Percentiles rank a stretch among this genome's conserved stretches.
These are phyloP conservation scores for Drosophila mimetica DNA, from an alignment of 2,888 invertebrate species.

Conservation along the genomic window DNA sequence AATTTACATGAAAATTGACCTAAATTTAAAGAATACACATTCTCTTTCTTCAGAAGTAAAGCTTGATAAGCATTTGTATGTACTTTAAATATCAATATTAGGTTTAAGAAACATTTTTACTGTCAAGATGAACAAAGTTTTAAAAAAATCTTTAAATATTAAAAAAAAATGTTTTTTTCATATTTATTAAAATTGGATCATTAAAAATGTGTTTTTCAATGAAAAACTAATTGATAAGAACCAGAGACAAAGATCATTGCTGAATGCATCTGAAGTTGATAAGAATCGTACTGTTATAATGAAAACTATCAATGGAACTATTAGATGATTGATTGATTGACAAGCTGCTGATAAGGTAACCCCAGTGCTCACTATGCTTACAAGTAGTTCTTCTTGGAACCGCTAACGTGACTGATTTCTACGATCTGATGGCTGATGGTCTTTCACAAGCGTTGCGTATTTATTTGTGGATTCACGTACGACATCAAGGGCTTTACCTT, in stretches of 20 bases:
- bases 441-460: slow-evolving; percentile 18
- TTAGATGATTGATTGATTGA: slow-evolving; percentile 42
- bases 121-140: neutral
- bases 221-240: slow-evolving; percentile 5
- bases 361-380: slow-evolving; percentile 1
- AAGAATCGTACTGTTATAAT: neutral
- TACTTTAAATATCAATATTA: too few species aligned
- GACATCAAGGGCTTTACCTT: slow-evolving; percentile 73
- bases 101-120: too few species aligned
- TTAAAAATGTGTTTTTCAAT: slow-evolving; percentile 5
- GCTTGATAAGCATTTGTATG: too few species aligned
- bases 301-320: neutral
- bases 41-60: too few species aligned
- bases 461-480: slow-evolving; percentile 38
- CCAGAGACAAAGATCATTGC: neutral
- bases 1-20: neutral
- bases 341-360: slow-evolving; percentile 9
- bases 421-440: slow-evolving; percentile 12
- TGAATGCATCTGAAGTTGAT: slow-evolving; percentile 5
- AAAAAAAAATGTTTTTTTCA: neutral
- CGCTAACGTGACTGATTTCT: slow-evolving; percentile 20
- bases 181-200: neutral
- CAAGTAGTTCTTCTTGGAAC: neutral
- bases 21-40: too few species aligned
- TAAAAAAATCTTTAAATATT: too few species aligned